A percentile compares a stretch with the other conserved stretches of the same genome.
Evolutionary conservation across 1,140 invertebrate species (phyloP).

Genomic region (Chironomus striatipennis): DNA sequence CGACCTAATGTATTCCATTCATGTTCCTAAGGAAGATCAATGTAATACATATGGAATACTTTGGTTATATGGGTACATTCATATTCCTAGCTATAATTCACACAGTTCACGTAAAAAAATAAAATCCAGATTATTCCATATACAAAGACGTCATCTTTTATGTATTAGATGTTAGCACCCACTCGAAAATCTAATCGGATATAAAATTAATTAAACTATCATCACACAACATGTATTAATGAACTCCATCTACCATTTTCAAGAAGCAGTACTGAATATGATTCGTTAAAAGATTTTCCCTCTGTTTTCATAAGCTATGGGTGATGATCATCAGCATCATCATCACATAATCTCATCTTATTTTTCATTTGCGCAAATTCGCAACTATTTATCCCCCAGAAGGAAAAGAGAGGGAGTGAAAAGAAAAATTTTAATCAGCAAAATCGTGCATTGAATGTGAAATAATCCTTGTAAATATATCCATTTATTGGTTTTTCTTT

Average conservation of each 20-base stretch:
- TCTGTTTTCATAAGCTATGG: too few species aligned
- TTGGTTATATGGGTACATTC: too few species aligned
- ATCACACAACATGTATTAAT: not conserved
- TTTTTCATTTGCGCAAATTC: slow-evolving; percentile 7
- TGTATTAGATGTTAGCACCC: not conserved
- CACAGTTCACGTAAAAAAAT: too few species aligned
- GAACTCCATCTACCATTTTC: not conserved
- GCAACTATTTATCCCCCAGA: not conserved
- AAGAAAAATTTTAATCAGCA: slow-evolving; percentile 17
- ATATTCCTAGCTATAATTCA: too few species aligned
- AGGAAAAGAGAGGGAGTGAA: not conserved
- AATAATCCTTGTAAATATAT: slow-evolving; percentile 9
- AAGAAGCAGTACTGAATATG: not conserved
- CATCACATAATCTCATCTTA: not conserved
- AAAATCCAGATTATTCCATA: too few species aligned
- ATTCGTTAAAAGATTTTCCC: too few species aligned
- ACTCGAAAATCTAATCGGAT: not conserved
- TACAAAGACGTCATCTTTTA: too few species aligned
- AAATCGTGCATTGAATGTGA: slow-evolving; percentile 18
- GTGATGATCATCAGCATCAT: too few species aligned
- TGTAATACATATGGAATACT: too few species aligned
- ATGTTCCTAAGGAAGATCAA: too few species aligned
- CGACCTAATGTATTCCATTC: too few species aligned
- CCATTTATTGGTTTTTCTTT: slow-evolving; percentile 1
- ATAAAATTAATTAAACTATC: slow-evolving; percentile 15